Evolutionary conservation across 1,140 invertebrate genomes (phyloP).

Genomic region (Propsilocerus akamusi): DNA sequence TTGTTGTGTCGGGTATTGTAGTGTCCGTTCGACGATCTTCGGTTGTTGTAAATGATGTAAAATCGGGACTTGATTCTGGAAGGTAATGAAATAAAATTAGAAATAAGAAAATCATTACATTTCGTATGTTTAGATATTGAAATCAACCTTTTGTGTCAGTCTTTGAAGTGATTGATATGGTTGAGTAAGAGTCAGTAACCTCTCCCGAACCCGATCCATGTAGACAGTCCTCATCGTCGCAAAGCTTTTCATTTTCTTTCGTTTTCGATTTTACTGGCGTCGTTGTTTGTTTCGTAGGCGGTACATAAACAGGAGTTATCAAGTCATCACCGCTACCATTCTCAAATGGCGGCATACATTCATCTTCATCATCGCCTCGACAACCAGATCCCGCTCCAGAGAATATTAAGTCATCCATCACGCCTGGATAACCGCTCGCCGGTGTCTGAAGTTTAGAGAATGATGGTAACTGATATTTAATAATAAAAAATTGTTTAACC

Average conservation of each 20-base stretch:
- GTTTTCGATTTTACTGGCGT: slow-evolving; percentile 26
- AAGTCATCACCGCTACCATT: slow-evolving; percentile 70
- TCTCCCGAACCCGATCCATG: slow-evolving; percentile 50
- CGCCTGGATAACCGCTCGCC: slow-evolving; percentile 55
- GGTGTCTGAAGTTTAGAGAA: slow-evolving; percentile 41
- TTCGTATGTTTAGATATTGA: background rate
- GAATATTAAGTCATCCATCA: slow-evolving; percentile 70
- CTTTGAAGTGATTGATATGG: slow-evolving; percentile 22
- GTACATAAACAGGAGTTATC: slow-evolving; percentile 80
- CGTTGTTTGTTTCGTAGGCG: slow-evolving; percentile 53
- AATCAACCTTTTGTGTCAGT: background rate
- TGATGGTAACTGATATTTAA: background rate
- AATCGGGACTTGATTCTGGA: background rate
- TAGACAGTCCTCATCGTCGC: slow-evolving; percentile 65
- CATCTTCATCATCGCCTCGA: slow-evolving; percentile 67
- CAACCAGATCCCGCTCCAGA: slow-evolving; percentile 78
- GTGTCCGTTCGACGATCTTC: background rate
- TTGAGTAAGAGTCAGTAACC: slow-evolving; percentile 38
- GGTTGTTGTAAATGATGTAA: background rate
- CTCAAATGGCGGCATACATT: slow-evolving; percentile 66
- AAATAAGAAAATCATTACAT: background rate
- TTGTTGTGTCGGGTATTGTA: background rate
- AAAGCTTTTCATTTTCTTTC: slow-evolving; percentile 30
- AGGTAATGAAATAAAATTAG: background rate
- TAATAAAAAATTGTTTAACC: background rate